These are phyloP conservation scores for Laticauda laticaudata DNA, from an alignment of 2,113 vertebrate genomes.

Conservation along the genomic window DNA sequence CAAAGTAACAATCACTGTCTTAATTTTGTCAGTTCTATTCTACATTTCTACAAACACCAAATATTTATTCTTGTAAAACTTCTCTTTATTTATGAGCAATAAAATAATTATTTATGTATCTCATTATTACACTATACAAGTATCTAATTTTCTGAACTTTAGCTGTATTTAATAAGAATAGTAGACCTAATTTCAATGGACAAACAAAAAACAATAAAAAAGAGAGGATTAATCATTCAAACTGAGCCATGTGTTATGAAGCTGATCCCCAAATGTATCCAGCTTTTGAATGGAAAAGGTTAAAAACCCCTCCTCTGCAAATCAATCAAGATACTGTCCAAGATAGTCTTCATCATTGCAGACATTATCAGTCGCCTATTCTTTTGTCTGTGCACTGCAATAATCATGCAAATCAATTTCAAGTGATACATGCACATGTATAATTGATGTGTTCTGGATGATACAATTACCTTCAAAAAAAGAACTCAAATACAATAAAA, in stretches of 20 bases:
- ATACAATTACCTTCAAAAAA: conserved; percentile 25
- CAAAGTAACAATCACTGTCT: not conserved
- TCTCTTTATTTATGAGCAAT: not conserved
- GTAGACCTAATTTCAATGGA: not conserved
- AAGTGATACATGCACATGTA: conserved; percentile 54
- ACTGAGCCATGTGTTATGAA: not conserved
- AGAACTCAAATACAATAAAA: conserved; percentile 21
- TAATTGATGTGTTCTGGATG: conserved; percentile 44
- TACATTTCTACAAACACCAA: not conserved
- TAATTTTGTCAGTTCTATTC: not conserved
- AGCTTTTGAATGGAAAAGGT: not conserved
- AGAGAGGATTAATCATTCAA: not conserved
- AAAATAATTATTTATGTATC: not conserved
- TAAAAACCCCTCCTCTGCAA: conserved; percentile 31
- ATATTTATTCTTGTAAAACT: not conserved
- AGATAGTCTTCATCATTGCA: conserved; percentile 25
- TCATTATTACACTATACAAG: not conserved
- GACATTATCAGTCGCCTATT: conserved; percentile 45
- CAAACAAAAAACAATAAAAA: not conserved
- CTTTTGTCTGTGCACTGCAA: conserved; percentile 49
- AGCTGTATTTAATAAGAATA: not conserved
- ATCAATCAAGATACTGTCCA: conserved; percentile 45
- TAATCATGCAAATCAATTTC: conserved; percentile 48
- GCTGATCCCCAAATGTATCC: not conserved
- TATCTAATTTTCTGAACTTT: not conserved